Base-by-base conservation (phyloP, 2,888 invertebrate genomes). In the Ochropleura leucogaster region DNA sequence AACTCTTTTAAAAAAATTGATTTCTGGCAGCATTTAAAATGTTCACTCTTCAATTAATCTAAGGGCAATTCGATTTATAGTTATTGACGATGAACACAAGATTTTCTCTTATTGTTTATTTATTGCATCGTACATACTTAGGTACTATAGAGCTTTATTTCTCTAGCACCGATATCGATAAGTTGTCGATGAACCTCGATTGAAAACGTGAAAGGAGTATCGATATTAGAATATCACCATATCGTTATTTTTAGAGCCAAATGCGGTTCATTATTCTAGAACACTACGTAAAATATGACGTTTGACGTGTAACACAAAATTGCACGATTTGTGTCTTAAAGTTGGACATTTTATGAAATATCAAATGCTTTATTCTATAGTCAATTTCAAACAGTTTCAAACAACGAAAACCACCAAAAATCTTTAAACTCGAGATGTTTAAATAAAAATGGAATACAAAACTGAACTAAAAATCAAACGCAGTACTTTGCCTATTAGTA, bases 81-180 rank as follows among this genome's bases (percentile, higher is more conserved):
- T 75, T 77, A 59, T 64, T 67, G 62, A 79, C 55, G 20, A 55
- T 80, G 82, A 82, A 82, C 82, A 84, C 77, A 83, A 55, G 14
- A 49, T 55, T 70, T 40, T 55, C 51, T 70, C 62, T 63, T 70
- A 82, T 6, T 40, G 47, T 55, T 51, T 55, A 75, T 66, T 68
- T 57, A 82, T 82, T 77, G 66, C 81, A 80, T 65, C 53, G n/a
- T 51, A 47, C 10, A 72, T n/a, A 30, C 53, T 40, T 51, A 60
- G 42, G 55, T 30, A 18, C 8, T 49, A 55, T 68, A 80, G 49
- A 65, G 49, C n/a, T 18, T 18, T 12, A 57, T 47, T 55, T 51
- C 46, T 76, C 51, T 69, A 69, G 62, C 62, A 69, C 69, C 66
- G 66, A 82, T 82, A 82, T 79, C 77, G 77, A 76, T 76, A 59